phyloP scores from a whole-genome alignment of 2,797 vertebrate species.

The Crocidura indochinensis region DNA sequence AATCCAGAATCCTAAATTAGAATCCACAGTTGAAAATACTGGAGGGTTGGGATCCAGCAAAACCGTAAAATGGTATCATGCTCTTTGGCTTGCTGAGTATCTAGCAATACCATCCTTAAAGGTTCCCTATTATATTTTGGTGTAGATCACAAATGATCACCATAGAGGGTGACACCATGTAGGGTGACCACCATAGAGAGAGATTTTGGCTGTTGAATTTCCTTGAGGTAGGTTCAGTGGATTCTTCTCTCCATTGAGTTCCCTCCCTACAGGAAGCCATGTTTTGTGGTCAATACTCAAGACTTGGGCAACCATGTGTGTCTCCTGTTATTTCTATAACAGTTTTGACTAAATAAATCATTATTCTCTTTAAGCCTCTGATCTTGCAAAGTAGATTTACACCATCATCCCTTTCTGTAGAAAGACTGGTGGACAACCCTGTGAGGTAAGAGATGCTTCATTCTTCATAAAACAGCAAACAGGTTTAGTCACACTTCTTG shows the following conservation, averaged over 20 bases:
- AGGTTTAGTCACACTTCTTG: not conserved
- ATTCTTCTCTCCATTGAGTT: not conserved
- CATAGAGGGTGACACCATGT: too few relatives aligned
- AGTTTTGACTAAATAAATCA: not conserved
- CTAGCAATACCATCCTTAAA: not conserved
- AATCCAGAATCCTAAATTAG: slow-evolving; percentile 1
- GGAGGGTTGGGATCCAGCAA: not conserved
- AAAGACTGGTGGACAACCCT: not conserved
- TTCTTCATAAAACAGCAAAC: not conserved
- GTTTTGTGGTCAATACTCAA: not conserved
- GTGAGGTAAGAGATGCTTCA: not conserved
- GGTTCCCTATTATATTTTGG: not conserved
- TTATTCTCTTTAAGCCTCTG: not conserved
- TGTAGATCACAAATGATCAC: not conserved
- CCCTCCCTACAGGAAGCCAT: not conserved
- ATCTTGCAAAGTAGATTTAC: not conserved
- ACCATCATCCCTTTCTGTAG: not conserved
- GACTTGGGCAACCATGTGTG: not conserved
- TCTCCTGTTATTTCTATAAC: not conserved
- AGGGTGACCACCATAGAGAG: not conserved
- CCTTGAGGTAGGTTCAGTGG: not conserved
- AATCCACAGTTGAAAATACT: slow-evolving; percentile 23
- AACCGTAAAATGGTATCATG: not conserved
- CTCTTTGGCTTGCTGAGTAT: not conserved
- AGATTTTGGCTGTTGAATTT: not conserved